A percentile compares a stretch with the other conserved stretches of the same genome.
These are phyloP conservation scores for Phenacoccus solenopsis DNA, from an alignment of 1,140 invertebrate species.

Conservation along the genomic window DNA sequence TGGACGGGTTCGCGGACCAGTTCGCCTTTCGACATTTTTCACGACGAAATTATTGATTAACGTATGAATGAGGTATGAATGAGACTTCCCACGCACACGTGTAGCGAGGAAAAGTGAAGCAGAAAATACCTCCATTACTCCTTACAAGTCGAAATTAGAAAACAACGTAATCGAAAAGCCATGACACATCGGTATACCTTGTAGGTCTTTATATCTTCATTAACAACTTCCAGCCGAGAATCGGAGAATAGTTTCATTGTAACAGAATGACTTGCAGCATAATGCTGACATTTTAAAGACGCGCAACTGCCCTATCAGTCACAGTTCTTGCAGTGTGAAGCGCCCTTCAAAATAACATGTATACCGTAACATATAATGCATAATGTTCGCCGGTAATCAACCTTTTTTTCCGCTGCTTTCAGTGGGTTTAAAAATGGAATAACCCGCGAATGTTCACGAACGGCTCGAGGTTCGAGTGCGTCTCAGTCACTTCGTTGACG, in stretches of 20 bases:
- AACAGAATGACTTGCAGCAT: conserved; percentile 9
- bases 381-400: conserved; percentile 10
- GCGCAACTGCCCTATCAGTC: conserved; percentile 14
- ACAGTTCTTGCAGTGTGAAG: conserved; percentile 8
- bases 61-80: too few species aligned
- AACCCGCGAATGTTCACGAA: too few species aligned
- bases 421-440: neutral
- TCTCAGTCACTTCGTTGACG: too few species aligned
- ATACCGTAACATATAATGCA: conserved; percentile 14
- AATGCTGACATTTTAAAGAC: conserved; percentile 12
- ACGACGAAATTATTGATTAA: too few species aligned
- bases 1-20: too few species aligned
- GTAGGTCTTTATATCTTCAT: conserved; percentile 7
- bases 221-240: neutral
- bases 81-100: too few species aligned
- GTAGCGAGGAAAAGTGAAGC: too few species aligned
- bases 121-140: too few species aligned
- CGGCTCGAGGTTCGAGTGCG: too few species aligned
- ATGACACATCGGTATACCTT: neutral
- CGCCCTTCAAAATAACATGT: conserved; percentile 5
- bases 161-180: neutral
- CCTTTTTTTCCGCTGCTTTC: neutral
- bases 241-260: neutral
- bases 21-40: too few species aligned
- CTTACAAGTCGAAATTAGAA: too few species aligned